These are phyloP conservation scores for Andrena marginata DNA, from an alignment of 2,888 invertebrate species.

Conservation along the genomic window DNA sequence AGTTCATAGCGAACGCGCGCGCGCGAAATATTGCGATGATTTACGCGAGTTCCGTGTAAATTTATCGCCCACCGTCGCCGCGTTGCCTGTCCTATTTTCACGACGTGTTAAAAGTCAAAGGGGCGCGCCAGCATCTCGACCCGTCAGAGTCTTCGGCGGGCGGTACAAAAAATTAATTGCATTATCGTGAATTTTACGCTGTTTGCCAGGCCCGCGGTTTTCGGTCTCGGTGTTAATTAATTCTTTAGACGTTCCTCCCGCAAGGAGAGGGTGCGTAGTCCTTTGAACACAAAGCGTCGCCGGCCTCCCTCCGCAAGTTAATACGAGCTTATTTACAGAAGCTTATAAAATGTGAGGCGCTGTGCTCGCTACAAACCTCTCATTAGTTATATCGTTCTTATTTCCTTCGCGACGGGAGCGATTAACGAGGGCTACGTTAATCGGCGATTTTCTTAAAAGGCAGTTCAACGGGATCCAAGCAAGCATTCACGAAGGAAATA, in stretches of 20 bases:
- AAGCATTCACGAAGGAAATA: not conserved
- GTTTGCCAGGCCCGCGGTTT: slow-evolving; percentile 28
- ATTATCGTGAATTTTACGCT: slow-evolving; percentile 43
- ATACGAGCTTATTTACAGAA: slow-evolving; percentile 31
- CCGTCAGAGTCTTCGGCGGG: slow-evolving; percentile 11
- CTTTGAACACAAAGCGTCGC: slow-evolving; percentile 42
- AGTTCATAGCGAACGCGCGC: slow-evolving; percentile 35
- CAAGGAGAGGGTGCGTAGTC: slow-evolving; percentile 9
- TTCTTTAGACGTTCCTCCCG: slow-evolving; percentile 27
- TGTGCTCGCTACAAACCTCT: not conserved
- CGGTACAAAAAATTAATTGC: slow-evolving; percentile 54
- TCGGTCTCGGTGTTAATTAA: slow-evolving; percentile 48
- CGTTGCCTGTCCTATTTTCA: slow-evolving; percentile 20
- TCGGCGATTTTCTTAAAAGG: not conserved
- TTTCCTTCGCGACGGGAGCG: not conserved
- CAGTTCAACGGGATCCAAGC: not conserved
- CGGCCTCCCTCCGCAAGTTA: slow-evolving; percentile 18
- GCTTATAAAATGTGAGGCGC: slow-evolving; percentile 5
- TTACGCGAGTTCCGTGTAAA: slow-evolving; percentile 39
- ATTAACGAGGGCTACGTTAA: slow-evolving; percentile 5
- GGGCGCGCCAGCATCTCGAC: not conserved
- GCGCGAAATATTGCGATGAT: slow-evolving; percentile 42
- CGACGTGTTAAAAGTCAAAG: slow-evolving; percentile 46
- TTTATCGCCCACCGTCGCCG: slow-evolving; percentile 37
- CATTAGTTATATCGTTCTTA: not conserved